Evolutionary conservation across 2,113 vertebrate genomes (phyloP).

Genomic region (Lipophrys pholis): DNA sequence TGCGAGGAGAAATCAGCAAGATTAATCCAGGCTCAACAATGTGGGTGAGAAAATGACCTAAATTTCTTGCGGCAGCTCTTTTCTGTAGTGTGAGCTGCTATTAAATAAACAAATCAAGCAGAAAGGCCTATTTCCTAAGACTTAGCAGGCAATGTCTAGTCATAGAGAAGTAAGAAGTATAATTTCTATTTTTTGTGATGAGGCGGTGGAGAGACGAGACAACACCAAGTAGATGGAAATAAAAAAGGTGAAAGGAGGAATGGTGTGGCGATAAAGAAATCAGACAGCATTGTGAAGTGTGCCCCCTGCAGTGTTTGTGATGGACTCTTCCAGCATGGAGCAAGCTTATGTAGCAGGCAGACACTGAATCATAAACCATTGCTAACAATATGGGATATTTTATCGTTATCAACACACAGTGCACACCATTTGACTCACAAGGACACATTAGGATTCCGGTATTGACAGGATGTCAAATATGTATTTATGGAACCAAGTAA

Average conservation of each 20-base stretch:
- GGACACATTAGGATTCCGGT: not conserved
- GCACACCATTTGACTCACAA: conserved; percentile 10
- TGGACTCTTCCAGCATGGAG: conserved; percentile 47
- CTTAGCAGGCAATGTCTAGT: too few relatives aligned
- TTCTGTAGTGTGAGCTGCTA: too few relatives aligned
- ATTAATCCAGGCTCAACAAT: too few relatives aligned
- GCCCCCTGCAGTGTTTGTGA: conserved; percentile 62
- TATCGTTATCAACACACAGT: conserved; percentile 11
- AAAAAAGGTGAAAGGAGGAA: not conserved
- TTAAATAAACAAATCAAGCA: too few relatives aligned
- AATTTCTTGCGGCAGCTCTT: too few relatives aligned
- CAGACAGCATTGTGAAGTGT: conserved; percentile 36
- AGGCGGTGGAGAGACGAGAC: not conserved
- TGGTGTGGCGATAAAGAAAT: conserved; percentile 7
- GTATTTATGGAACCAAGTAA: not conserved
- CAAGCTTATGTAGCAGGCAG: conserved; percentile 28
- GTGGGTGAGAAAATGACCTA: too few relatives aligned
- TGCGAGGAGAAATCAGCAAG: too few relatives aligned
- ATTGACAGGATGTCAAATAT: not conserved
- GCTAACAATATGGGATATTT: not conserved
- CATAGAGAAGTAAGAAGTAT: too few relatives aligned
- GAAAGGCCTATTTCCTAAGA: too few relatives aligned
- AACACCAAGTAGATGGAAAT: conserved; percentile 5
- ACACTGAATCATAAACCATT: conserved; percentile 14
- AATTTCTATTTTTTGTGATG: too few relatives aligned